phyloP scores from a whole-genome alignment of 2,113 vertebrate species.

The Elaphurus davidianus region DNA sequence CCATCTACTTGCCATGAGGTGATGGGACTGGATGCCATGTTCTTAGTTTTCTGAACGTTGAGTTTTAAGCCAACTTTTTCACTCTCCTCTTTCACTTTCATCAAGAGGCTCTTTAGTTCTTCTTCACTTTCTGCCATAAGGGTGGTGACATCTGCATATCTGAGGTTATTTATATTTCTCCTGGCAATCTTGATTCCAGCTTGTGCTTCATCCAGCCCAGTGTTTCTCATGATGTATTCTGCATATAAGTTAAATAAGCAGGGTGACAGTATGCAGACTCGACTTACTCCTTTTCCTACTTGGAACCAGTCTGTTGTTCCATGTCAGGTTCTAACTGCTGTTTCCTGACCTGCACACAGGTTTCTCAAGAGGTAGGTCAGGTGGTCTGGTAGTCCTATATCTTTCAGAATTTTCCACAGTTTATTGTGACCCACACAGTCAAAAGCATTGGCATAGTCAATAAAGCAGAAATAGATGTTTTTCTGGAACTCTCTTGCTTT shows the following conservation, averaged over 20 bases:
- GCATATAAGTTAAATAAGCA: background rate
- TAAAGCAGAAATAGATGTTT: background rate
- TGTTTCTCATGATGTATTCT: background rate
- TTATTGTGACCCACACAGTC: no score
- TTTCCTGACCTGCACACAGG: background rate
- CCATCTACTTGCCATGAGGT: background rate
- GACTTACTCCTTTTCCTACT: background rate
- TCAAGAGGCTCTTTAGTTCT: background rate
- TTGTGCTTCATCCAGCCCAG: background rate
- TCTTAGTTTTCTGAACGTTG: background rate
- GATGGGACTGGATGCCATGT: fast-evolving
- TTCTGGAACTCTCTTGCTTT: background rate
- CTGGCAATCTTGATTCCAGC: background rate
- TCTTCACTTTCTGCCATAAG: background rate
- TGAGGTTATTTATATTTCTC: background rate
- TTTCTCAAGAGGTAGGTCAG: background rate
- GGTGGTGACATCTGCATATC: background rate
- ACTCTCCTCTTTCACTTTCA: background rate
- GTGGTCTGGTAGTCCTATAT: no score
- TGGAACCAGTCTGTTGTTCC: background rate
- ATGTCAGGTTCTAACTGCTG: background rate
- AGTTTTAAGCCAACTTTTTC: background rate
- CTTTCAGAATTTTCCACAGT: no score
- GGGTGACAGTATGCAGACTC: background rate
- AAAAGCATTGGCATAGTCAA: no score